phyloP scores from a whole-genome alignment of 2,797 vertebrate genomes.

The Lerista edwardsae region DNA sequence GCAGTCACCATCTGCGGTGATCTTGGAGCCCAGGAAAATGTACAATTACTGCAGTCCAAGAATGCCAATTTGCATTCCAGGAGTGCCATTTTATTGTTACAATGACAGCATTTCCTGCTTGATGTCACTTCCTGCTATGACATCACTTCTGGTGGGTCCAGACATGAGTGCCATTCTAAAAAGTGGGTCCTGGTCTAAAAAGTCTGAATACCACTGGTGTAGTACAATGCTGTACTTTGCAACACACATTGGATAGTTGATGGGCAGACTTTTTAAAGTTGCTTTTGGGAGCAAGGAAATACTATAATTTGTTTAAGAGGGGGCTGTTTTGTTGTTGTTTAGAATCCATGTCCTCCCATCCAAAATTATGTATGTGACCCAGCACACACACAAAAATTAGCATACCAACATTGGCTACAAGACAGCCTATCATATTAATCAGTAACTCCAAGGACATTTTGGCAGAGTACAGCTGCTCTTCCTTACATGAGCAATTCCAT shows the following conservation, averaged over 20 bases:
- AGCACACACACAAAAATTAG: background rate
- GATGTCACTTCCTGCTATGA: no score
- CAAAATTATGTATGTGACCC: background rate
- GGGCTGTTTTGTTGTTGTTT: background rate
- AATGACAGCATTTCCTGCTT: no score
- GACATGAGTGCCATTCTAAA: no score
- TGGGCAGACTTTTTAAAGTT: background rate
- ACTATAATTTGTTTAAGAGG: rapidly evolving
- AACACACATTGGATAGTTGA: background rate
- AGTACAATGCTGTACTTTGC: background rate
- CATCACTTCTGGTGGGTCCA: no score
- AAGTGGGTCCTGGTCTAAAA: no score
- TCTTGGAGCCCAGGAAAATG: no score
- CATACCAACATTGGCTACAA: background rate
- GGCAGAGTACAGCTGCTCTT: slow-evolving; percentile 63
- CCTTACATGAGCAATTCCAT: slow-evolving; percentile 60
- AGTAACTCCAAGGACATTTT: slow-evolving; percentile 30
- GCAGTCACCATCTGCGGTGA: no score
- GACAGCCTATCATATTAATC: slow-evolving; percentile 44
- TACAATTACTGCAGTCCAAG: no score
- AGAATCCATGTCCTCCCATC: background rate
- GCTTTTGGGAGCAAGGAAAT: background rate
- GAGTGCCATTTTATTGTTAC: no score
- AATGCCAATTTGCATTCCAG: no score
- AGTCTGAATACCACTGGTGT: no score